Conservation (phyloP, 1,140 invertebrate genomes). For the Meloidogyne hapla region DNA sequence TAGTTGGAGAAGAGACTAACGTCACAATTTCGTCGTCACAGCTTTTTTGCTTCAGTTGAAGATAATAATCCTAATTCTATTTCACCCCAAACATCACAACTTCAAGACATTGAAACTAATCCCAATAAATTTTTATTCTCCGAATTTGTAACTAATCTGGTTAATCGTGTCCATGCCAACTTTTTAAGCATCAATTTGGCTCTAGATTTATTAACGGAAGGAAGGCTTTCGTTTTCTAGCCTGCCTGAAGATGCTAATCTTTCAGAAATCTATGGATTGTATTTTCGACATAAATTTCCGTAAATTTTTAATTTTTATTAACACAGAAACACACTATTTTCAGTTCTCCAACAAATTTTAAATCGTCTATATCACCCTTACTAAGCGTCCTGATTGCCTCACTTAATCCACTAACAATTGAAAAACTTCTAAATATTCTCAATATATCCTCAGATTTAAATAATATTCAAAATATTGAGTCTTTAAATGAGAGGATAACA, state of each 20-base stretch:
- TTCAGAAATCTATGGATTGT: constrained; percentile 74
- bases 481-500: background rate
- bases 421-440: constrained; percentile 89
- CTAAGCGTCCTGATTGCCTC: constrained; percentile 79
- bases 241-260: constrained; percentile 88
- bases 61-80: background rate
- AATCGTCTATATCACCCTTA: constrained; percentile 68
- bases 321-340: constrained; percentile 11
- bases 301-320: constrained; percentile 82
- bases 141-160: constrained; percentile 82
- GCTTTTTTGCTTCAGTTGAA: background rate
- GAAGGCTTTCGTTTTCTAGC: constrained; percentile 85
- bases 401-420: constrained; percentile 81
- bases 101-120: constrained; percentile 56
- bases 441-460: constrained; percentile 77
- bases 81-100: background rate
- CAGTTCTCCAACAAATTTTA: constrained; percentile 40
- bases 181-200: constrained; percentile 87
- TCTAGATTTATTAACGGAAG: constrained; percentile 87
- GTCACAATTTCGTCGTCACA: constrained; percentile 15
- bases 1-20: constrained; percentile 74
- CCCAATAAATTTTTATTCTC: constrained; percentile 65
- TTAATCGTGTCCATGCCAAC: constrained; percentile 79
- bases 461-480: background rate
- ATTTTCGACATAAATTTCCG: constrained; percentile 87